These are phyloP conservation scores for Cladorhizidae sp. DNA, from an alignment of 37 sponge, comb jelly and placozoan species.

Conservation along the genomic window DNA sequence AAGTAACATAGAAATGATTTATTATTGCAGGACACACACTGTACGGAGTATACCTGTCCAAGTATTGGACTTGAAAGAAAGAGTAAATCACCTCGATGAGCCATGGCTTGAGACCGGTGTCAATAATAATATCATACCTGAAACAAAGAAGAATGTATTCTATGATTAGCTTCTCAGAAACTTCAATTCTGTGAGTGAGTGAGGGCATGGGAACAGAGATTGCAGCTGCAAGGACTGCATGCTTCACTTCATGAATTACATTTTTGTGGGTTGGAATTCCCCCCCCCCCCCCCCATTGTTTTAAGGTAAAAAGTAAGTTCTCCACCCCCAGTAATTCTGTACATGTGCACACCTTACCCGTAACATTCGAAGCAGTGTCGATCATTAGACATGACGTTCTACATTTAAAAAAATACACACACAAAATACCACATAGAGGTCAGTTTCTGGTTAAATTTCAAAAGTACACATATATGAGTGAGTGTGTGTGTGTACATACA, in stretches of 20 bases:
- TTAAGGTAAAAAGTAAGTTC: not conserved
- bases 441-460: too few relatives aligned
- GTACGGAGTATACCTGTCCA: too few relatives aligned
- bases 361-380: constrained; percentile 94
- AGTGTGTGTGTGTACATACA: too few relatives aligned
- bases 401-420: constrained; percentile 1
- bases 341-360: constrained; percentile 54
- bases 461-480: too few relatives aligned
- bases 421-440: too few relatives aligned
- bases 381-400: constrained; percentile 94
- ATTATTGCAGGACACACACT: too few relatives aligned
- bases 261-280: not conserved
- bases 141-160: not conserved
- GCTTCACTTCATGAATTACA: not conserved
- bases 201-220: not conserved
- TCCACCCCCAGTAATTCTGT: not conserved
- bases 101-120: constrained; percentile 94
- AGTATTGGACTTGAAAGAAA: too few relatives aligned
- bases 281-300: not conserved
- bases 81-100: constrained; percentile 89
- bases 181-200: not conserved
- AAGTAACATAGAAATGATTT: too few relatives aligned
- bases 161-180: not conserved
- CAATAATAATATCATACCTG: constrained; percentile 96
- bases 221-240: not conserved